phyloP scores from a whole-genome alignment of 2,113 vertebrate genomes.

The Semicossyphus pulcher region DNA sequence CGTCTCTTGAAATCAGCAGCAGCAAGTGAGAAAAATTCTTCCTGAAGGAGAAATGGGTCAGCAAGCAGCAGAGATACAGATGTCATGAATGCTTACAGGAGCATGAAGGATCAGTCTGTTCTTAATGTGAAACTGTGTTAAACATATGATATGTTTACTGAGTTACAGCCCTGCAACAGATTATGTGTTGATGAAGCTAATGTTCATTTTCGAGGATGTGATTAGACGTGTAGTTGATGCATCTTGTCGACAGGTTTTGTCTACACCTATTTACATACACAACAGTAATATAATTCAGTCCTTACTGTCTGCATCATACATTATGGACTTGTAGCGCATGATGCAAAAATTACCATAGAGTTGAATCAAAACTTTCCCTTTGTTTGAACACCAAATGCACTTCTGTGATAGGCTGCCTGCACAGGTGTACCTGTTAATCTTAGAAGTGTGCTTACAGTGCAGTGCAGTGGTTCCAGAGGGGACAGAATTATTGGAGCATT shows the following conservation, averaged over 20 bases:
- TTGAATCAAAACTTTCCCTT: no score
- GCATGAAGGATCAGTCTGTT: slow-evolving; percentile 36
- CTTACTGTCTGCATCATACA: no score
- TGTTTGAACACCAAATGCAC: no score
- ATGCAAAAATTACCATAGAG: no score
- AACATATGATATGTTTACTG: neutral
- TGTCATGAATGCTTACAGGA: slow-evolving; percentile 51
- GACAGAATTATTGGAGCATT: neutral
- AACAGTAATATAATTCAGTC: no score
- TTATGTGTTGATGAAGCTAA: neutral
- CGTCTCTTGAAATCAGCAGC: slow-evolving; percentile 10
- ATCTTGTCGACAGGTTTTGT: no score
- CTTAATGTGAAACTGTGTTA: slow-evolving; percentile 4
- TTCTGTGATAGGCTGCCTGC: no score
- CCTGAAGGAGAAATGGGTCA: slow-evolving; percentile 49
- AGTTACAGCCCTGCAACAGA: neutral
- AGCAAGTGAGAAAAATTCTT: slow-evolving; percentile 13
- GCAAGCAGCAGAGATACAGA: slow-evolving; percentile 42
- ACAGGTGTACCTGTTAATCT: neutral
- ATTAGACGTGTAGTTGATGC: no score
- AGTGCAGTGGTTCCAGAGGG: neutral
- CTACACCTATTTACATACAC: no score
- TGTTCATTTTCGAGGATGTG: neutral
- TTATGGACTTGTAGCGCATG: no score
- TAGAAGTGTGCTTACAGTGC: no score